Base-by-base conservation (phyloP, 2,888 invertebrate genomes). In the Drosophila mercatorum region DNA sequence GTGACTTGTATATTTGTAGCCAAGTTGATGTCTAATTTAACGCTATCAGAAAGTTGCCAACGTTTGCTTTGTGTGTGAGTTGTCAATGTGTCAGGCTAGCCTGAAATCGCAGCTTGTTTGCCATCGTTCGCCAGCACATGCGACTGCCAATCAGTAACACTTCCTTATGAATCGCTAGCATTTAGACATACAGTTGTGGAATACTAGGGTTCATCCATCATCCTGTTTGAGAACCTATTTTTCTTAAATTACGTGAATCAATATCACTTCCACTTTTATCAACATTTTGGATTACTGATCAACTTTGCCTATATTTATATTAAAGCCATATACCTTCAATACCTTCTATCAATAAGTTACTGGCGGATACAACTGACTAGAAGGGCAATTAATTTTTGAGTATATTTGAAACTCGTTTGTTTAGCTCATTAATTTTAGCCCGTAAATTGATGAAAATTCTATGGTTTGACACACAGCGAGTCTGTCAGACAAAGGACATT, bases 11-110 rank as follows among this genome's bases (percentile, higher is more conserved):
- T 78, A 68, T 68, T 53, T 65, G 56, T 72, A 72, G 64, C 86
- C 87, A 84, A 87, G 84, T 81, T 81, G 89, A 84, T 78, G 80
- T 84, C 84, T 84, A 84, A 84, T 84, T 84, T 84, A 89, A 89
- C 89, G 89, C 88, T 87, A 83, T 83, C 89, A 75, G 61, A 81
- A 79, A 80, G 78, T 86, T 86, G 73, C 68, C 71, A 86, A 76
- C 83, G 68, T 61, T 78, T 83, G 77, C 75, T 61, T 62, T 75
- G 49, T 63, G 72, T 69, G 61, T 72, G 68, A 61, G 56, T 76
- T 89, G 89, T 89, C 84, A 89, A 83, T 78, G 81, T 84, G 89
- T 83, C 87, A 75, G 57, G 57, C 46, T 56, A 61, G 78, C 52
- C 72, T 63, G 72, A 83, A 80, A 83, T 72, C 66, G 72, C 59